Percentiles rank a stretch among this genome's conserved stretches.
Evolutionary conservation across 2,888 invertebrate species (phyloP).

Genomic region (Eilema caniola): DNA sequence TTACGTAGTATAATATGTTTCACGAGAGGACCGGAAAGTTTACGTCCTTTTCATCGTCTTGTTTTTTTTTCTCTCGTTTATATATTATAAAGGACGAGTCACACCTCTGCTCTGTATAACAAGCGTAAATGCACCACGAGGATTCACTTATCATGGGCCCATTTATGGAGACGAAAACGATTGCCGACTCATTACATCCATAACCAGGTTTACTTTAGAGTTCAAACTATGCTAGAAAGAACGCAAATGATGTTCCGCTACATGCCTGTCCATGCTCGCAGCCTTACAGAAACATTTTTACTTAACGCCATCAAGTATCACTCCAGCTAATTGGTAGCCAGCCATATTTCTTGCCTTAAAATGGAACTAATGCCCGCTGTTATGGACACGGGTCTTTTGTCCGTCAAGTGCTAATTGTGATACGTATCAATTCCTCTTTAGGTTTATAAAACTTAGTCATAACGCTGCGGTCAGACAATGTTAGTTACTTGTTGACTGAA

Average conservation of each 20-base stretch:
- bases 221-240: neutral
- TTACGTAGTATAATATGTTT: too few relatives aligned
- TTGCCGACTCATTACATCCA: neutral
- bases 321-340: slow-evolving; percentile 62
- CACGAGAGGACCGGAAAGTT: neutral
- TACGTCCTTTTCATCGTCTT: neutral
- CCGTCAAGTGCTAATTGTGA: slow-evolving; percentile 33
- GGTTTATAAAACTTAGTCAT: slow-evolving; percentile 30
- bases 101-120: neutral
- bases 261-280: neutral
- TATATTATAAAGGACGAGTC: too few relatives aligned
- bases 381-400: slow-evolving; percentile 44
- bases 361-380: slow-evolving; percentile 37
- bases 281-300: slow-evolving; percentile 38
- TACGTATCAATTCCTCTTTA: slow-evolving; percentile 22
- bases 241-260: neutral
- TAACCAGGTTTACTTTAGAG: neutral
- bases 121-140: neutral
- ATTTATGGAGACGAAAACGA: neutral
- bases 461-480: slow-evolving; percentile 27
- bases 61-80: too few relatives aligned
- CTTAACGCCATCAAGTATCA: slow-evolving; percentile 58
- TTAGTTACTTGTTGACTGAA: slow-evolving; percentile 9
- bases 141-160: neutral
- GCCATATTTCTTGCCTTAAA: slow-evolving; percentile 39